A percentile compares a stretch with the other conserved stretches of the same genome.
phyloP scores from a whole-genome alignment of 1,140 invertebrate species.

The Drosophila tropicalis region DNA sequence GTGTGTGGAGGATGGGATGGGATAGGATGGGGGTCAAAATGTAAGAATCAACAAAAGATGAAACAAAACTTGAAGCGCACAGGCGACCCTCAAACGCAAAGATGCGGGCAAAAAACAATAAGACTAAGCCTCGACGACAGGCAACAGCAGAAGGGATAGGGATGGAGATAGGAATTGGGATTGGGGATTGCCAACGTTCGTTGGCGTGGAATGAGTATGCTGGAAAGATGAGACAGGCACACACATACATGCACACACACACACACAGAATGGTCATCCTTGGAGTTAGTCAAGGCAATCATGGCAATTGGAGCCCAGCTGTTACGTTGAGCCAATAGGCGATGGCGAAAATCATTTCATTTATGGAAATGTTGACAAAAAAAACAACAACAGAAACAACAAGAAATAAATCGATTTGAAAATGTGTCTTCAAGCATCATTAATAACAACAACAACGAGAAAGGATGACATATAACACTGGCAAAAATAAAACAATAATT shows the following conservation, averaged over 20 bases:
- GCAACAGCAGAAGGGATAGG: not conserved
- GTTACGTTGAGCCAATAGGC: slow-evolving; percentile 1
- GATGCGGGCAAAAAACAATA: slow-evolving; percentile 10
- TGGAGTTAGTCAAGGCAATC: slow-evolving; percentile 10
- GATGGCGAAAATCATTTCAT: not conserved
- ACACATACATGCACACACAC: not conserved
- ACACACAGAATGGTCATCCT: slow-evolving; percentile 1
- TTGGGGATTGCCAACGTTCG: too few relatives aligned
- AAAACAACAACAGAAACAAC: too few relatives aligned
- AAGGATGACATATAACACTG: not conserved
- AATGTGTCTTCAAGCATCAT: not conserved
- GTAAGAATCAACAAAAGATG: slow-evolving; percentile 11
- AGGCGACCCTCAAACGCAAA: not conserved
- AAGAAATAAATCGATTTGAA: not conserved
- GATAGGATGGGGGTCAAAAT: not conserved
- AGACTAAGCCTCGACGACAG: slow-evolving; percentile 2
- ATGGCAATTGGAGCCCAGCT: slow-evolving; percentile 5
- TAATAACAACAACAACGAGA: not conserved
- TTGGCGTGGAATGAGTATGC: not conserved
- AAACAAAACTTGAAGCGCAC: slow-evolving; percentile 4
- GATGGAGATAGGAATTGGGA: too few relatives aligned
- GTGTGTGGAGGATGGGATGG: not conserved
- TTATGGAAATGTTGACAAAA: not conserved
- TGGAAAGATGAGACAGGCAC: slow-evolving; percentile 2
- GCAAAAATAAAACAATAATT: not conserved